Evolutionary conservation across 1,140 invertebrate species (phyloP).

Genomic region (Tetranychus cinnabarinus): DNA sequence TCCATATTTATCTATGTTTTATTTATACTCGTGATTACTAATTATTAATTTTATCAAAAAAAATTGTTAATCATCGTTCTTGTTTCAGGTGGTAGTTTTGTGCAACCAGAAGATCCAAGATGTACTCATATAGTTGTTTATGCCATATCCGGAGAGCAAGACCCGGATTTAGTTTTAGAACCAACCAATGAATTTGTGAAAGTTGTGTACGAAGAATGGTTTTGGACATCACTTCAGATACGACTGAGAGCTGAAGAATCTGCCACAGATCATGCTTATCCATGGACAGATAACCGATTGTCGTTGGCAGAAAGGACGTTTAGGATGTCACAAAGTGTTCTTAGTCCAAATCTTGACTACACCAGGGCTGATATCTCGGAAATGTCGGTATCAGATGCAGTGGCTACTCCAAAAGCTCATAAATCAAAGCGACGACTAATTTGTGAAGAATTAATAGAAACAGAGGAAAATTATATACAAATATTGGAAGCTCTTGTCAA

Average conservation of each 20-base stretch:
- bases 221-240: constrained; percentile 89
- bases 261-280: constrained; percentile 32
- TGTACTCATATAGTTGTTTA: constrained; percentile 66
- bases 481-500: constrained; percentile 76
- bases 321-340: not conserved
- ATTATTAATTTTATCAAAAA: constrained; percentile 11
- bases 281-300: not conserved
- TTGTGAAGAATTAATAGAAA: constrained; percentile 64
- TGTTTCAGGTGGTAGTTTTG: constrained; percentile 35
- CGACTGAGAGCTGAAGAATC: constrained; percentile 69
- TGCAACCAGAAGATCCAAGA: constrained; percentile 44
- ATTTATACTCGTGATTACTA: not conserved
- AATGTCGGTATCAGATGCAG: too few relatives aligned
- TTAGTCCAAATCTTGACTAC: not conserved
- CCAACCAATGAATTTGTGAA: constrained; percentile 4
- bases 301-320: too few relatives aligned
- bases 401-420: too few relatives aligned
- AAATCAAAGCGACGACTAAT: not conserved
- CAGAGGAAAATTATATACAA: constrained; percentile 86
- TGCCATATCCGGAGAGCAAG: constrained; percentile 10
- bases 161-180: constrained; percentile 5
- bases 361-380: too few relatives aligned
- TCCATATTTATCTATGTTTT: not conserved
- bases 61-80: not conserved
- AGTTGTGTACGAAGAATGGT: constrained; percentile 34